phyloP scores from a whole-genome alignment of 1,140 invertebrate genomes.

The Akabosia matsudoensis region DNA sequence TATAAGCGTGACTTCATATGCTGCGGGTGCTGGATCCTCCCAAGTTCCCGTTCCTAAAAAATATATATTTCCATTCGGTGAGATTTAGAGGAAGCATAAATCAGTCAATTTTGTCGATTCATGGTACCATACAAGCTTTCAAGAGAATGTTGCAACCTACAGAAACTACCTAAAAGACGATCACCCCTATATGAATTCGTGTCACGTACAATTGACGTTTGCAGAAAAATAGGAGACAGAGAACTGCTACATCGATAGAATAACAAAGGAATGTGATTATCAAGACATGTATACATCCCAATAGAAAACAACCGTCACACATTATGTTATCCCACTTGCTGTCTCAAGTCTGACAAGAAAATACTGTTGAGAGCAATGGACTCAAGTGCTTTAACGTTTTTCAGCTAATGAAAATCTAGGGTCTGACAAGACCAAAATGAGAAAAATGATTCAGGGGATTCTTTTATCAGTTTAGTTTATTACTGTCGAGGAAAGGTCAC shows the following conservation, averaged over 20 bases:
- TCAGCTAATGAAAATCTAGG: not conserved
- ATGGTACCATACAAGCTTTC: not conserved
- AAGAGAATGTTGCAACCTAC: too few species aligned
- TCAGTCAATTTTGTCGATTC: slow-evolving; percentile 21
- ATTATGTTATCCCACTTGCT: not conserved
- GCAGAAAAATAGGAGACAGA: not conserved
- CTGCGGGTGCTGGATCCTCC: slow-evolving; percentile 47
- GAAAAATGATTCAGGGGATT: too few species aligned
- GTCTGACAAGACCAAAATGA: too few species aligned
- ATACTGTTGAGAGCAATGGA: not conserved
- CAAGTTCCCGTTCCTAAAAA: slow-evolving; percentile 45
- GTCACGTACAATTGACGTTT: slow-evolving; percentile 29
- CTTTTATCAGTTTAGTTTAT: too few species aligned
- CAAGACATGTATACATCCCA: not conserved
- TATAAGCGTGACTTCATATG: slow-evolving; percentile 68
- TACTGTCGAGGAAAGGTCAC: too few species aligned
- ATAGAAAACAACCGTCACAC: not conserved
- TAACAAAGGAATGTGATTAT: not conserved
- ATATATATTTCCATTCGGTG: not conserved
- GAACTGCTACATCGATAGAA: not conserved
- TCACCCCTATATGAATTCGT: not conserved
- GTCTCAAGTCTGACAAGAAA: not conserved
- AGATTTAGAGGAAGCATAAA: slow-evolving; percentile 7
- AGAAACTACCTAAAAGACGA: too few species aligned
- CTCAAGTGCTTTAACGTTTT: not conserved